These are phyloP conservation scores for Anastatus disparis DNA, from an alignment of 1,140 invertebrate genomes.

Conservation along the genomic window DNA sequence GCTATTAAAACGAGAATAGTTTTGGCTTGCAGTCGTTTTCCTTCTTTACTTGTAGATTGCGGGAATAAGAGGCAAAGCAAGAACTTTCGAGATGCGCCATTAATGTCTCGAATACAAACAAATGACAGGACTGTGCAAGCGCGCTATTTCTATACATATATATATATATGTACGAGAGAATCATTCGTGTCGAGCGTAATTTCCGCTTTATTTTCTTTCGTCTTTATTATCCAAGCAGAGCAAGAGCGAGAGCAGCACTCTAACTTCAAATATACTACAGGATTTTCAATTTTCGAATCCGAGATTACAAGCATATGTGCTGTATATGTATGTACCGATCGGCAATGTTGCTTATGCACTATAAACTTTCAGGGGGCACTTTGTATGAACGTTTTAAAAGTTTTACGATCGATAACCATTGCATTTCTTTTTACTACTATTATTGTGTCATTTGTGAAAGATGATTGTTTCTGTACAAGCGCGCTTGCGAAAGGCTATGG, in stretches of 20 bases:
- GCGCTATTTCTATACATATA: no score
- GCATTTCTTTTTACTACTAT: no score
- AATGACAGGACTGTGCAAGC: no score
- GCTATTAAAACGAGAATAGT: constrained; percentile 8
- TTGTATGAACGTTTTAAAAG: background rate
- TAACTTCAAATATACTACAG: background rate
- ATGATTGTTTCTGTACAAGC: no score
- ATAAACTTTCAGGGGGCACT: background rate
- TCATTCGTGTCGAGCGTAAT: constrained; percentile 17
- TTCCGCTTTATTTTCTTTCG: constrained; percentile 19
- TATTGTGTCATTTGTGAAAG: no score
- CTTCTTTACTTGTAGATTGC: background rate
- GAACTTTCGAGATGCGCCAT: constrained; percentile 21
- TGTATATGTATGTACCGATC: no score
- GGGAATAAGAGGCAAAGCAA: background rate
- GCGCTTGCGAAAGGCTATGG: no score
- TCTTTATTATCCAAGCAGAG: constrained; percentile 21
- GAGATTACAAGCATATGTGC: no score
- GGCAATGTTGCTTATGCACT: no score
- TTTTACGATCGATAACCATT: background rate
- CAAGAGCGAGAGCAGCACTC: no score
- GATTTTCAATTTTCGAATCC: constrained; percentile 15
- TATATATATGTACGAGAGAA: no score
- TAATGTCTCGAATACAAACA: constrained; percentile 29
- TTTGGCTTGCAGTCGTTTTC: background rate